A percentile compares a stretch with the other conserved stretches of the same genome.
Evolutionary conservation across 2,888 invertebrate genomes (phyloP).

Genomic region (Limnephilus auricula): DNA sequence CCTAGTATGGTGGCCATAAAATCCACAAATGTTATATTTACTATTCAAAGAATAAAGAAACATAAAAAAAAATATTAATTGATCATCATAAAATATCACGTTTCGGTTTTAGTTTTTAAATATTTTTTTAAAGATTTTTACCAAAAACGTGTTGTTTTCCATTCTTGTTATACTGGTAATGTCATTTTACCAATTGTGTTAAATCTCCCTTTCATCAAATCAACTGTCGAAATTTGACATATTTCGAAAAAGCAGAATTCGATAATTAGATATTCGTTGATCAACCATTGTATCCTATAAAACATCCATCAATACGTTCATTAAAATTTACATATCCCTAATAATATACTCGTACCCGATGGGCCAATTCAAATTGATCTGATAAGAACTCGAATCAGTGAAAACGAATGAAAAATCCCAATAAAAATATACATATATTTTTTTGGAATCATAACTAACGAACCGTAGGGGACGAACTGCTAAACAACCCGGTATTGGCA

Average conservation of each 20-base stretch:
- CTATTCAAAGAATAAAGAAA: too few species aligned
- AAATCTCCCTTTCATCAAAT: not conserved
- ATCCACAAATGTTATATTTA: too few species aligned
- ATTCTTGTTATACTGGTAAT: not conserved
- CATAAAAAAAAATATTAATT: too few species aligned
- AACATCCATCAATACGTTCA: not conserved
- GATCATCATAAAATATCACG: too few species aligned
- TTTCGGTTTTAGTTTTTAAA: too few species aligned
- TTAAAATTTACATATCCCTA: not conserved
- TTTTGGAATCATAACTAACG: too few species aligned
- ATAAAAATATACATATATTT: too few species aligned
- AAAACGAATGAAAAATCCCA: too few species aligned
- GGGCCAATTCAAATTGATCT: not conserved
- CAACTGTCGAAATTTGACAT: not conserved
- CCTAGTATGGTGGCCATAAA: too few species aligned
- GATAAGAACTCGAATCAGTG: not conserved
- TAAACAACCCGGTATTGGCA: too few species aligned
- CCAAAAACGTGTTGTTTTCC: not conserved
- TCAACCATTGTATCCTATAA: not conserved
- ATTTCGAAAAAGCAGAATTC: not conserved
- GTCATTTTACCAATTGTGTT: not conserved
- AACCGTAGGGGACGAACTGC: too few species aligned
- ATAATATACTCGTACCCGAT: not conserved
- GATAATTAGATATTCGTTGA: not conserved
- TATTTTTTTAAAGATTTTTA: not conserved